phyloP scores from a whole-genome alignment of 2,113 vertebrate species.

The Mohoua ochrocephala region DNA sequence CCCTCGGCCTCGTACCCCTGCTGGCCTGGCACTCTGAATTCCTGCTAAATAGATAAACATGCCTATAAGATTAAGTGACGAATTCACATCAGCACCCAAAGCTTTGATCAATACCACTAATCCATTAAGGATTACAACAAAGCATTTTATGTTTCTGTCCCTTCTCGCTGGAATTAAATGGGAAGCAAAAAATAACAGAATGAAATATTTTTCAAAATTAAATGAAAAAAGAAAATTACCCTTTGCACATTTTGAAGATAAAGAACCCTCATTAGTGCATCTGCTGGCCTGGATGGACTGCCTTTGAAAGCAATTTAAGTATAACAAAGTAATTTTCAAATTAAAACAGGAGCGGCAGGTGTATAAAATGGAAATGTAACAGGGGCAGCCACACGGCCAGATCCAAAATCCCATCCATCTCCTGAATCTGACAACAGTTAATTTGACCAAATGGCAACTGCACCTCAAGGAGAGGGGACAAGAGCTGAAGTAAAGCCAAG shows the following conservation, averaged over 20 bases:
- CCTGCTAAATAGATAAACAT: slow-evolving; percentile 64
- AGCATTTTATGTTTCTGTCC: not conserved
- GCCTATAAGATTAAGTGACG: slow-evolving; percentile 54
- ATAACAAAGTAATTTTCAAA: slow-evolving; percentile 6
- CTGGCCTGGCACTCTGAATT: slow-evolving; percentile 22
- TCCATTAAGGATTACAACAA: slow-evolving; percentile 53
- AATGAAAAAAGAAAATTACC: not conserved
- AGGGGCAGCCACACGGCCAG: not conserved
- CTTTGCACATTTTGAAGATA: not conserved
- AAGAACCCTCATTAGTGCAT: not conserved
- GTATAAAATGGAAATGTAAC: not conserved
- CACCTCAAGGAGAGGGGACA: not conserved
- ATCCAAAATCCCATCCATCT: not conserved
- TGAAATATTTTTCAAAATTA: not conserved
- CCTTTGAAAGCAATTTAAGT: slow-evolving; percentile 14
- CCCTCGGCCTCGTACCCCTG: not conserved
- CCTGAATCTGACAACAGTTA: not conserved
- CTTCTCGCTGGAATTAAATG: slow-evolving; percentile 23
- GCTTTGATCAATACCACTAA: slow-evolving; percentile 53
- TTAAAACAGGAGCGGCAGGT: not conserved
- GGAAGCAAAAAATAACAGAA: not conserved
- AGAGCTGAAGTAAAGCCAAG: not conserved
- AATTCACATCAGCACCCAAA: slow-evolving; percentile 51
- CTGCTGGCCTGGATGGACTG: not conserved
- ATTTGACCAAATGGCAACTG: not conserved